Evolutionary conservation across 92 coral and sea anemone genomes (phyloP), one percentile per base, ranked within the genome.

Genomic region (Virgularia gustaviana): DNA sequence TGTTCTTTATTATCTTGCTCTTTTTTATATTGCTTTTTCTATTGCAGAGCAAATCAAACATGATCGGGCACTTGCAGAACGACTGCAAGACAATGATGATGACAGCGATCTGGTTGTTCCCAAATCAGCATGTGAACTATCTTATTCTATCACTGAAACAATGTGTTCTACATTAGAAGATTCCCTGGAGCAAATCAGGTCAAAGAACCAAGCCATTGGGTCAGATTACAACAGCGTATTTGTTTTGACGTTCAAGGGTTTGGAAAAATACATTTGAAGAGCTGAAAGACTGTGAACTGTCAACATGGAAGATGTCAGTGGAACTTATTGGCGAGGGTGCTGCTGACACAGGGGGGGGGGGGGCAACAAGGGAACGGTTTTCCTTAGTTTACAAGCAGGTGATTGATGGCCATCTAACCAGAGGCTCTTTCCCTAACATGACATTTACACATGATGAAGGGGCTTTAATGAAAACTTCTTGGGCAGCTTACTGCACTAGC

Each of bases 401-500:
- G 29, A 57, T 72, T 10, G n/a, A 5, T 55, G 71, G 56, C 3
- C 60, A 79, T 24, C 70, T 81, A 45, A 45, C 65, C 8, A 66
- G 88, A 66, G 84, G 88, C 25, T 36, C 80, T n/a, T 51, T 58
- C 35, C 80, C 83, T 24, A 43, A 72, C 37, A 25, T 83, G 57
- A 80, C 88, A 18, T 84, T 84, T 68, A 44, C 62, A 38, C 82
- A 85, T 65, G 71, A 80, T 44, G 81, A 73, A 35, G 36, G 58
- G 25, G 85, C 85, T 12, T 59, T 85, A 39, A 29, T 20, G 36
- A 49, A 75, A 80, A 43, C 10, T 30, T 5, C 53, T 85, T 30
- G 85, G 89, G 11, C 75, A 75, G 52, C 76, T 76, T 36, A 37
- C 73, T 43, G 83, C 85, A 39, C 53, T 80, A 15, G 79, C 89